Evolutionary conservation across 2,888 invertebrate species (phyloP).

Genomic region (Choreutis nemorana): DNA sequence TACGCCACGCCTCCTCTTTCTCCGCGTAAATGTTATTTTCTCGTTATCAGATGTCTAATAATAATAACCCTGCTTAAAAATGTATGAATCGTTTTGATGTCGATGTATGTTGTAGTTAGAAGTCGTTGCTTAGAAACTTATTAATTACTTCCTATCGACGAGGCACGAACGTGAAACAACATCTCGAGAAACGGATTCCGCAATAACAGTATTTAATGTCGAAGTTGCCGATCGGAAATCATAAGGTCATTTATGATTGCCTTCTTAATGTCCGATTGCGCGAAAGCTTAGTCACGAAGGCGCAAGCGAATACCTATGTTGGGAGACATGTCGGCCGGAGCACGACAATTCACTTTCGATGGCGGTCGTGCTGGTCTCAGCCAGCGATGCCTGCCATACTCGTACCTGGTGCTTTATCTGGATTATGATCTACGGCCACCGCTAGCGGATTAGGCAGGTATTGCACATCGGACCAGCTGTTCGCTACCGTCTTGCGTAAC

Average conservation of each 20-base stretch:
- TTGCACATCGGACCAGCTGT: conserved; percentile 48
- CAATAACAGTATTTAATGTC: conserved; percentile 19
- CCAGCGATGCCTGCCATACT: conserved; percentile 47
- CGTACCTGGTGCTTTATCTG: conserved; percentile 45
- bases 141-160: too few relatives aligned
- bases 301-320: conserved; percentile 23
- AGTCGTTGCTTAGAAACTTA: too few relatives aligned
- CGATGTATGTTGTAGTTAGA: too few relatives aligned
- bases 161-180: conserved; percentile 8
- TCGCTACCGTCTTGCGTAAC: conserved; percentile 57
- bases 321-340: conserved; percentile 32
- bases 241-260: conserved; percentile 32
- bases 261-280: conserved; percentile 39
- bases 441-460: conserved; percentile 46
- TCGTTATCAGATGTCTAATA: too few relatives aligned
- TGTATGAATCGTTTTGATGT: too few relatives aligned
- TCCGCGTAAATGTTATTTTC: too few relatives aligned
- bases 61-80: too few relatives aligned
- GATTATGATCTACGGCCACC: conserved; percentile 49
- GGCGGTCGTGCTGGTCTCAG: conserved; percentile 47
- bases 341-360: conserved; percentile 57
- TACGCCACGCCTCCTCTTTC: too few relatives aligned
- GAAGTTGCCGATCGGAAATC: conserved; percentile 23
- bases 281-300: conserved; percentile 40
- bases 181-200: conserved; percentile 19